Evolutionary conservation across 2,797 vertebrate species (phyloP).

Genomic region (Poeciliopsis turneri): DNA sequence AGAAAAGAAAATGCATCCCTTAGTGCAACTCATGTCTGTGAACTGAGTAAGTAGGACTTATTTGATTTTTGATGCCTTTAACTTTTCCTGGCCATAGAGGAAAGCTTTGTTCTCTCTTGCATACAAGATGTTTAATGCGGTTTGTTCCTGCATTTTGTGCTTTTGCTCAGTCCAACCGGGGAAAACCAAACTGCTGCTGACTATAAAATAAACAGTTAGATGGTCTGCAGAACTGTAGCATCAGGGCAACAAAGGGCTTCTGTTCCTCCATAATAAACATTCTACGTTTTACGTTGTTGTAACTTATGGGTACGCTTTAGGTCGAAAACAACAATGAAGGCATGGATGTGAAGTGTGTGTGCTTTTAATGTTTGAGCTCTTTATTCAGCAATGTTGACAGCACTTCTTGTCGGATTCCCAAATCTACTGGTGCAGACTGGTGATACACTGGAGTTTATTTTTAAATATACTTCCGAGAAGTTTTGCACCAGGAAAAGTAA

Average conservation of each 20-base stretch:
- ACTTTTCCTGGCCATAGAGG: slow-evolving; percentile 14
- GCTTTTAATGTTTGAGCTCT: slow-evolving; percentile 36
- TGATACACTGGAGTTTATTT: slow-evolving; percentile 16
- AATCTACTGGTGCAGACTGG: slow-evolving; percentile 30
- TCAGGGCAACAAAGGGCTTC: slow-evolving; percentile 21
- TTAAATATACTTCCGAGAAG: slow-evolving; percentile 15
- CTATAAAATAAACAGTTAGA: slow-evolving; percentile 57
- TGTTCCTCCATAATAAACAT: slow-evolving; percentile 32
- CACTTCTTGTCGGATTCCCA: slow-evolving; percentile 17
- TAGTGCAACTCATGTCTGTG: slow-evolving; percentile 44
- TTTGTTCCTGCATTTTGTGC: slow-evolving; percentile 24
- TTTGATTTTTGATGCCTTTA: slow-evolving; percentile 54
- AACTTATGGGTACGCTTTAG: slow-evolving; percentile 46
- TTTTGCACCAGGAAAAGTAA: slow-evolving; percentile 17
- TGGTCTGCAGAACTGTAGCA: slow-evolving; percentile 15
- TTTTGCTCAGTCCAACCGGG: slow-evolving; percentile 17
- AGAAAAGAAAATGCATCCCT: slow-evolving; percentile 49
- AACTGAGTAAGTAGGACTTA: slow-evolving; percentile 69
- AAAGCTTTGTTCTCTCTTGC: slow-evolving; percentile 20
- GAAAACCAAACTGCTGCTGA: slow-evolving; percentile 34
- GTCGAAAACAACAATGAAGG: slow-evolving; percentile 52
- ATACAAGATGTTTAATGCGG: slow-evolving; percentile 37
- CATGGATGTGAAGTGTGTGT: slow-evolving; percentile 39
- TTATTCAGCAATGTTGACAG: slow-evolving; percentile 43
- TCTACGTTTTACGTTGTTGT: slow-evolving; percentile 40